Conservation (phyloP, 2,888 invertebrate genomes). For the Sphaerophoria taeniata region DNA sequence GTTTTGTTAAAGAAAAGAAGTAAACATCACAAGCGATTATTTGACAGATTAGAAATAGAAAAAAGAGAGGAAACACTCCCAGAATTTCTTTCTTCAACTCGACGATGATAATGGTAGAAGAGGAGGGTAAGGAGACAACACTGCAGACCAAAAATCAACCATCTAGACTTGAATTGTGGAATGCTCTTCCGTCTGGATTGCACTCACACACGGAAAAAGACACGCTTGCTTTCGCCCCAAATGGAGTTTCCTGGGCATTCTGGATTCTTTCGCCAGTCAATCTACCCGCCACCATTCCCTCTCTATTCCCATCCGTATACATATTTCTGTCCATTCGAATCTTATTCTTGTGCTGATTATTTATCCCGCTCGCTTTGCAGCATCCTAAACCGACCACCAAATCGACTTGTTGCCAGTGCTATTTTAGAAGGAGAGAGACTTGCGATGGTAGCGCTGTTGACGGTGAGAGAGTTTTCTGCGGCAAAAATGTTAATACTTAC, state of each 20-base stretch:
- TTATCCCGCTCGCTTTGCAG: constrained; percentile 4
- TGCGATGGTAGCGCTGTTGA: constrained; percentile 46
- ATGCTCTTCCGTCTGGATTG: constrained; percentile 71
- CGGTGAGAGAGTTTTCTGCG: constrained; percentile 43
- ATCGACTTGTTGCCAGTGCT: neutral
- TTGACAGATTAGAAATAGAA: constrained; percentile 68
- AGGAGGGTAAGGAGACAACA: constrained; percentile 9
- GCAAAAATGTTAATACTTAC: constrained; percentile 51
- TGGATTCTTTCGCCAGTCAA: constrained; percentile 49
- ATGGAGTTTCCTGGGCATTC: constrained; percentile 64
- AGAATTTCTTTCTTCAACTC: constrained; percentile 11
- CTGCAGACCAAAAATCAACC: constrained; percentile 56
- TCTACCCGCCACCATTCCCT: neutral
- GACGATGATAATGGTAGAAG: constrained; percentile 3
- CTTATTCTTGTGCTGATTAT: constrained; percentile 45
- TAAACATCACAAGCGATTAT: constrained; percentile 57
- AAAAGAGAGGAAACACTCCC: constrained; percentile 47
- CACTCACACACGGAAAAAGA: constrained; percentile 40
- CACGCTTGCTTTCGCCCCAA: constrained; percentile 71
- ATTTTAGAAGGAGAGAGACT: constrained; percentile 38
- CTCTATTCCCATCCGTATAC: neutral
- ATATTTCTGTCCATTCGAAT: constrained; percentile 56
- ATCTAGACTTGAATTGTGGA: constrained; percentile 65
- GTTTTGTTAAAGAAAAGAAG: constrained; percentile 36
- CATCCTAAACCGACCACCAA: too few relatives aligned